phyloP scores from a whole-genome alignment of 2,797 vertebrate genomes.

The Eupleurogrammus muticus region DNA sequence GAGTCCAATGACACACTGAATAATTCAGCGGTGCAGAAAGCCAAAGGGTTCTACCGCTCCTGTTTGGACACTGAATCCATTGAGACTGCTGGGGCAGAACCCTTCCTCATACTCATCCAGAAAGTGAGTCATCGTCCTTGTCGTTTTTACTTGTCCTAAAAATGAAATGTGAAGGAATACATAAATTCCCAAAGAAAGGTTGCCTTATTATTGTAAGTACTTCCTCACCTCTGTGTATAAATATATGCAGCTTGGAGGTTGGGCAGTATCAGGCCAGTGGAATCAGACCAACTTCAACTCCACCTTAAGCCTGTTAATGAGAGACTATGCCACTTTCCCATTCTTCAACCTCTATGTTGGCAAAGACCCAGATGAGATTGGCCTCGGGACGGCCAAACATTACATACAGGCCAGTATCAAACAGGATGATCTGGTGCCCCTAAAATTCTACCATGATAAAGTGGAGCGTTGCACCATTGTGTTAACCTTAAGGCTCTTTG shows the following conservation, averaged over 20 bases:
- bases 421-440: neutral
- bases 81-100: constrained; percentile 83
- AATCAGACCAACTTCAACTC: constrained; percentile 88
- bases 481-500: constrained; percentile 36
- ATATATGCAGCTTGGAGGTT: constrained; percentile 88
- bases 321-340: constrained; percentile 90
- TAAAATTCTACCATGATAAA: neutral
- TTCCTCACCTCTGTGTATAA: constrained; percentile 3
- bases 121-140: constrained; percentile 85
- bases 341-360: constrained; percentile 91
- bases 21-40: constrained; percentile 85
- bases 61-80: constrained; percentile 88
- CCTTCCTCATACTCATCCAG: constrained; percentile 86
- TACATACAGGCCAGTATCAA: constrained; percentile 74
- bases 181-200: constrained; percentile 6
- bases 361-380: constrained; percentile 77
- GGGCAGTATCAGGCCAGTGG: constrained; percentile 83
- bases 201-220: neutral
- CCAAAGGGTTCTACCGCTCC: constrained; percentile 87
- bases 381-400: constrained; percentile 57
- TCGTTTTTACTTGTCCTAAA: neutral
- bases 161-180: neutral
- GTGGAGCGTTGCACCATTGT: constrained; percentile 5
- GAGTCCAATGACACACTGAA: constrained; percentile 46
- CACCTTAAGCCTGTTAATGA: constrained; percentile 90